A percentile compares a stretch with the other conserved stretches of the same genome.
Evolutionary conservation across 2,797 vertebrate species (phyloP).

Genomic region (Triplophysa bombifrons): DNA sequence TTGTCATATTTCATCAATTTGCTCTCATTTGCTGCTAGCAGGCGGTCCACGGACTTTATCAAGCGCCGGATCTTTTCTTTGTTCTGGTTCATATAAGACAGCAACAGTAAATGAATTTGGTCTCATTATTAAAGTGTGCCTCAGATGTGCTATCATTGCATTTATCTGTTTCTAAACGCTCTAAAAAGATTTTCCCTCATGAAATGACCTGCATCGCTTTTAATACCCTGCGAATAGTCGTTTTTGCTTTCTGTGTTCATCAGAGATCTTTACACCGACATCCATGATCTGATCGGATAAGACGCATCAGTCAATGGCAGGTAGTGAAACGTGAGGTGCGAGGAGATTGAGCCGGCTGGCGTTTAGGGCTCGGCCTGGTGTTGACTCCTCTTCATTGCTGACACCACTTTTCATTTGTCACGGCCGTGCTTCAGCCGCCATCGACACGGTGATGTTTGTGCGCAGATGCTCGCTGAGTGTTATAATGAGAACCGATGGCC

Average conservation of each 20-base stretch:
- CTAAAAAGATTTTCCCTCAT: background rate
- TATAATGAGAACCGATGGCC: constrained; percentile 29
- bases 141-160: background rate
- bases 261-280: background rate
- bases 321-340: constrained; percentile 32
- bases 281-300: background rate
- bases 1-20: background rate
- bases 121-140: background rate
- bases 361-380: constrained; percentile 23
- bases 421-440: constrained; percentile 18
- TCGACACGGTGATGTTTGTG: background rate
- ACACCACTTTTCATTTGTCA: constrained; percentile 45
- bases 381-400: constrained; percentile 16
- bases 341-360: constrained; percentile 20
- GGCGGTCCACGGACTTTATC: background rate
- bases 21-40: background rate
- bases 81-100: background rate
- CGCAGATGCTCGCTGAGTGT: constrained; percentile 7
- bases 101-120: background rate
- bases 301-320: background rate
- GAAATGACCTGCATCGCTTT: background rate
- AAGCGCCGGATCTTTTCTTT: background rate
- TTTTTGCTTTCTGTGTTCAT: constrained; percentile 8
- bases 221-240: background rate
- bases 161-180: background rate